These are phyloP conservation scores for Moxostoma hubbsi DNA, from an alignment of 2,797 vertebrate species.

Conservation along the genomic window DNA sequence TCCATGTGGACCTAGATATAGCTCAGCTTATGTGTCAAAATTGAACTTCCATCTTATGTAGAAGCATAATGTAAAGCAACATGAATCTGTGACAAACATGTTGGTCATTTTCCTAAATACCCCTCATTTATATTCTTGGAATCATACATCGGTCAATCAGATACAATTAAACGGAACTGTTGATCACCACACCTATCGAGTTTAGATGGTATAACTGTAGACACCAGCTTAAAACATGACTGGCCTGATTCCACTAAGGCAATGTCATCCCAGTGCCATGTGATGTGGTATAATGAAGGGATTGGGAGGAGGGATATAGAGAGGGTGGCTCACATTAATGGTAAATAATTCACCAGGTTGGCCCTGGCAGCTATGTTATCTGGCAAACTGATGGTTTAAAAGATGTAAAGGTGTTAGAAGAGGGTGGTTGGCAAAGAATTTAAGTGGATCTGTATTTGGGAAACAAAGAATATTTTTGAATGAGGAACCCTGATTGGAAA, in stretches of 20 bases:
- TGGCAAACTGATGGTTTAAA: slow-evolving; percentile 35
- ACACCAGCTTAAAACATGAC: slow-evolving; percentile 39
- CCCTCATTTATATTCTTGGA: background rate
- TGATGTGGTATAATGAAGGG: slow-evolving; percentile 24
- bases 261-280: slow-evolving; percentile 25
- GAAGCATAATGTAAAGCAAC: background rate
- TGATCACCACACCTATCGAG: slow-evolving; percentile 28
- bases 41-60: background rate
- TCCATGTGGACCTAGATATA: background rate
- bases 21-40: background rate
- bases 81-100: background rate
- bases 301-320: slow-evolving; percentile 15
- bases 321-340: slow-evolving; percentile 24
- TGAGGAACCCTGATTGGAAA: background rate
- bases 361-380: slow-evolving; percentile 35
- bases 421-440: slow-evolving; percentile 19
- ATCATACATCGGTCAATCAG: slow-evolving; percentile 8
- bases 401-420: slow-evolving; percentile 32
- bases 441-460: slow-evolving; percentile 8
- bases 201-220: slow-evolving; percentile 35
- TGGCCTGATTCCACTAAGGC: slow-evolving; percentile 17
- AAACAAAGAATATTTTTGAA: slow-evolving; percentile 1
- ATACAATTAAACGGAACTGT: slow-evolving; percentile 29
- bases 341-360: slow-evolving; percentile 48
- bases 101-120: slow-evolving; percentile 12